Percentiles rank a stretch among this genome's conserved stretches.
These are phyloP conservation scores for Poeciliopsis presidionis DNA, from an alignment of 2,797 vertebrate genomes.

Conservation along the genomic window DNA sequence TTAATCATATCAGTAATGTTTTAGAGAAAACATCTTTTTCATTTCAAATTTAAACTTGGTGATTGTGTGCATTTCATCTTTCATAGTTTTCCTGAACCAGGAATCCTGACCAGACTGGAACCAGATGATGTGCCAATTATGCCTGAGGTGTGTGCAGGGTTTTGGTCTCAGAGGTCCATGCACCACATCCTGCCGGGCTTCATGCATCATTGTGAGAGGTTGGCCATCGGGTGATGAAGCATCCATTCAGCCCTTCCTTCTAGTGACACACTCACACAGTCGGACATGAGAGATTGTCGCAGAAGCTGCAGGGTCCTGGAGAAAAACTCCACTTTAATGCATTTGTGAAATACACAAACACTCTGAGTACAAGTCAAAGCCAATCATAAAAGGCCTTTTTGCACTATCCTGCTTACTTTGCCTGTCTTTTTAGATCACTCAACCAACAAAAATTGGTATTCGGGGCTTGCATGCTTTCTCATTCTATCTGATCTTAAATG, in stretches of 20 bases:
- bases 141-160: constrained; percentile 12
- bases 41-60: neutral
- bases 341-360: constrained; percentile 23
- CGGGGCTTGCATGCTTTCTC: neutral
- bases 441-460: neutral
- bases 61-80: constrained; percentile 1
- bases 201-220: constrained; percentile 79
- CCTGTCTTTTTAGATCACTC: neutral
- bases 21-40: neutral
- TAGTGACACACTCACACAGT: constrained; percentile 47
- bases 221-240: constrained; percentile 76
- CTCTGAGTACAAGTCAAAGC: neutral
- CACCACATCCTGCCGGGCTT: constrained; percentile 62
- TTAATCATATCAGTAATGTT: too few relatives aligned
- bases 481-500: neutral
- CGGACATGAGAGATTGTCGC: constrained; percentile 70
- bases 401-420: neutral
- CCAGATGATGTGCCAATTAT: constrained; percentile 20
- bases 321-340: constrained; percentile 31
- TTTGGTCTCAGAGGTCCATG: constrained; percentile 62
- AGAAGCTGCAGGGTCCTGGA: constrained; percentile 38
- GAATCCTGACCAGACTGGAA: constrained; percentile 9
- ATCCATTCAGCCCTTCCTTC: constrained; percentile 69
- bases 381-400: constrained; percentile 4
- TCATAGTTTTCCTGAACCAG: neutral